Evolutionary conservation across 2,797 vertebrate genomes (phyloP).

Genomic region (Xenops minutus): DNA sequence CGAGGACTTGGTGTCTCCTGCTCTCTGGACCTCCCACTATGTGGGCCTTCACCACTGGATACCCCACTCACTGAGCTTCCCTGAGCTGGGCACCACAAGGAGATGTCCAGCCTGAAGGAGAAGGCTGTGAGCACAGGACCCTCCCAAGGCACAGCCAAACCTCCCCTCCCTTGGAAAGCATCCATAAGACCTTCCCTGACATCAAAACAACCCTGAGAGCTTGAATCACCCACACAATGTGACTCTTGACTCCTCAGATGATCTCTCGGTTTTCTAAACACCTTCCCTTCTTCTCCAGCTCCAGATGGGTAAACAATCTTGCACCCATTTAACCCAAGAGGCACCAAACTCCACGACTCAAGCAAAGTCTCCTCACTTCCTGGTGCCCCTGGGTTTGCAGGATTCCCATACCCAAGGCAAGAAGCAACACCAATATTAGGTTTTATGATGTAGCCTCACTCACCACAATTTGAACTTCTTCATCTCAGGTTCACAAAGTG

Average conservation of each 20-base stretch:
- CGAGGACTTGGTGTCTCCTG: neutral
- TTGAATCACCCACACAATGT: neutral
- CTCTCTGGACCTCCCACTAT: neutral
- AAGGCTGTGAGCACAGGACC: neutral
- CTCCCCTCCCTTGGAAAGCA: neutral
- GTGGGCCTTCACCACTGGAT: neutral
- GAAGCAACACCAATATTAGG: neutral
- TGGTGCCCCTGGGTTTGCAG: neutral
- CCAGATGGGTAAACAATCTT: neutral
- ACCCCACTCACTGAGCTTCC: neutral
- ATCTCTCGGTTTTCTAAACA: neutral
- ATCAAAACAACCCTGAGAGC: neutral
- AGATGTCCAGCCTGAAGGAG: neutral
- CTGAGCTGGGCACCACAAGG: rapidly evolving
- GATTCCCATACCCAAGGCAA: neutral
- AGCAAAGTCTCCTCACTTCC: neutral
- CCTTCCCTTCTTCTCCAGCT: neutral
- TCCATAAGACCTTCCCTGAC: neutral
- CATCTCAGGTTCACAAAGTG: neutral
- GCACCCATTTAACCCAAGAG: neutral
- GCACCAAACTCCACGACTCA: neutral
- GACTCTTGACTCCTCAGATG: neutral
- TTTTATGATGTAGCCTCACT: neutral
- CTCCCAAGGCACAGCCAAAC: neutral
- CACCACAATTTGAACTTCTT: neutral